phyloP scores from a whole-genome alignment of 2,113 vertebrate genomes.

The Chionodraco myersi region DNA sequence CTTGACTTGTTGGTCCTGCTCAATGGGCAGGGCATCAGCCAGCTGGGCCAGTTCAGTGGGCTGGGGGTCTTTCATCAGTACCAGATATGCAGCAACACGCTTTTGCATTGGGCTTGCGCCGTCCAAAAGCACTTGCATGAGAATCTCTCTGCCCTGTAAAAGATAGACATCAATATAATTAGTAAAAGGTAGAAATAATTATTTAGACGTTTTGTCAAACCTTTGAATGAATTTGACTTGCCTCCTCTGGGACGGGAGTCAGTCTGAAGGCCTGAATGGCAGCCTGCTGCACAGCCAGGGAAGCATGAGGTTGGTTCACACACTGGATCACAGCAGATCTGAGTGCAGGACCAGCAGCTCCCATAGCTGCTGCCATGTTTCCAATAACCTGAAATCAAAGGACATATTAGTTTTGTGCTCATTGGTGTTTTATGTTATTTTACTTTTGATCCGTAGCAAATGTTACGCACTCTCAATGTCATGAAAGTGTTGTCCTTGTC shows the following conservation, averaged over 20 bases:
- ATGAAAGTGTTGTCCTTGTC: constrained; percentile 88
- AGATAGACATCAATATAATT: constrained; percentile 12
- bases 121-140: constrained; percentile 86
- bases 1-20: constrained; percentile 88
- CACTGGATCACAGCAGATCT: constrained; percentile 86
- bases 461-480: constrained; percentile 86
- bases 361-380: constrained; percentile 90
- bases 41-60: constrained; percentile 83
- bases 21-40: constrained; percentile 74
- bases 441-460: not conserved
- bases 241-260: constrained; percentile 87
- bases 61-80: constrained; percentile 90
- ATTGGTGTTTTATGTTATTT: not conserved
- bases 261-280: constrained; percentile 92
- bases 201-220: not conserved
- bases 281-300: constrained; percentile 88
- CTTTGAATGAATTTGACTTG: constrained; percentile 57
- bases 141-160: constrained; percentile 84
- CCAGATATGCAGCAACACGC: constrained; percentile 91
- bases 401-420: not conserved
- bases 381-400: constrained; percentile 87
- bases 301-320: constrained; percentile 81
- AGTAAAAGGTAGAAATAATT: not conserved
- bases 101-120: constrained; percentile 84
- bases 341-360: constrained; percentile 82